Percentiles rank a stretch among this genome's conserved stretches.
Evolutionary conservation across 2,888 invertebrate genomes (phyloP).

Genomic region (Tubiluchus corallicola): DNA sequence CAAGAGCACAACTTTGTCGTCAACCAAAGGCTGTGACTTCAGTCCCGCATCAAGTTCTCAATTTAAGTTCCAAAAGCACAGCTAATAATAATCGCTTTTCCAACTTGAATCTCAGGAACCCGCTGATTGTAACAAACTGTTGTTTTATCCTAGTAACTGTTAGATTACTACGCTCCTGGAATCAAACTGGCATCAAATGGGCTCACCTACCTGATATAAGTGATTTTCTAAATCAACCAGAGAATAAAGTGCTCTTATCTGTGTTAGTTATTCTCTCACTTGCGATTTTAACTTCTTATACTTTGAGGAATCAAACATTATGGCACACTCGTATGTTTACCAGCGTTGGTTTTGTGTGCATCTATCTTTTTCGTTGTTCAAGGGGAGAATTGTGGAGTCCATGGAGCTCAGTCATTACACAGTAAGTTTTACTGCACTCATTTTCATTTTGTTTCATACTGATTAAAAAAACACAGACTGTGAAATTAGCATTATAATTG

Average conservation of each 20-base stretch:
- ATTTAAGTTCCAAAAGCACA: no score
- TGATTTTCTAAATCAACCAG: conserved; percentile 26
- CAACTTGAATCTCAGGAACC: not conserved
- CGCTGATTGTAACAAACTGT: no score
- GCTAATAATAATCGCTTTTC: no score
- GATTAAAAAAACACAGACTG: no score
- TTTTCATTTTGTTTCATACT: no score
- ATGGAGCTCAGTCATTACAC: not conserved
- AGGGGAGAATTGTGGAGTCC: not conserved
- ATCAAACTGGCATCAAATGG: conserved; percentile 76
- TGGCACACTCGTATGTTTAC: no score
- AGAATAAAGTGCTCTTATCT: not conserved
- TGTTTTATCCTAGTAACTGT: conserved; percentile 27
- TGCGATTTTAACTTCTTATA: not conserved
- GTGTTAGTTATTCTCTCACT: not conserved
- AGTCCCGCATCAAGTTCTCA: no score
- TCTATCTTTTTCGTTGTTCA: not conserved
- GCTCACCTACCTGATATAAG: conserved; percentile 49
- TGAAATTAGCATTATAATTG: no score
- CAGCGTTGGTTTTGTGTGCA: not conserved
- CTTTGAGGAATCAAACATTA: not conserved
- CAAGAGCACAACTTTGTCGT: not conserved
- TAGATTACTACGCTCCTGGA: conserved; percentile 47
- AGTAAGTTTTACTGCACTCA: no score
- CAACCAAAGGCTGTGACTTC: conserved; percentile 5